Percentiles rank a stretch among this genome's conserved stretches.
phyloP scores from a whole-genome alignment of 2,113 vertebrate species.

The Isichthys henryi region DNA sequence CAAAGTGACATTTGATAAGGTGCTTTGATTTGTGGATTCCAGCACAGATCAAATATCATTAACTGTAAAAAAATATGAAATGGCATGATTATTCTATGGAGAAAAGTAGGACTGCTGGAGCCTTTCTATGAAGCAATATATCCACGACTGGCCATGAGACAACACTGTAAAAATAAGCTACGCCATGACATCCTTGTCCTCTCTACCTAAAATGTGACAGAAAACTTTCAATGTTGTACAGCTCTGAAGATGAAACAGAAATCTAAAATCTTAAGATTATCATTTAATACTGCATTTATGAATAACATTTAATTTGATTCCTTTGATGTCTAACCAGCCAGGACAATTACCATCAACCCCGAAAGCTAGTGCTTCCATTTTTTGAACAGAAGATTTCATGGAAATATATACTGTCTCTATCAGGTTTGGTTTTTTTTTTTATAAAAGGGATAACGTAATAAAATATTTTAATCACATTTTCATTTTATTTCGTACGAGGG shows the following conservation, averaged over 20 bases:
- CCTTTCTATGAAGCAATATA: background rate
- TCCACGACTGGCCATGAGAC: background rate
- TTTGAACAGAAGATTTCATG: background rate
- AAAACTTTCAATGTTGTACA: background rate
- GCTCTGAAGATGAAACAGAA: slow-evolving; percentile 41
- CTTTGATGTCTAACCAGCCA: slow-evolving; percentile 42
- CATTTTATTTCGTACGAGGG: background rate
- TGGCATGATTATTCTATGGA: background rate
- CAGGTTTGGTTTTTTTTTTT: background rate
- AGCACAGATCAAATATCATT: background rate
- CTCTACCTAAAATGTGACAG: background rate
- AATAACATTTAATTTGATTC: slow-evolving; percentile 44
- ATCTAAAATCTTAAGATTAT: slow-evolving; percentile 36
- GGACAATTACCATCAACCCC: slow-evolving; percentile 6
- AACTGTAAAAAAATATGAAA: background rate
- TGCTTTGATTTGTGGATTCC: background rate
- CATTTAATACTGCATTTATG: slow-evolving; percentile 66
- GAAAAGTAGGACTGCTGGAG: background rate
- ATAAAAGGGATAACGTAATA: slow-evolving; percentile 3
- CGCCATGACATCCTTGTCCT: background rate
- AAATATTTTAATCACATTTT: slow-evolving; percentile 5
- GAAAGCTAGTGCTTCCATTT: background rate
- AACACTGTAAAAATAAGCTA: background rate
- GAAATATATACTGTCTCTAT: background rate
- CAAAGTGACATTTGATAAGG: background rate